These are phyloP conservation scores for Panthera uncia DNA, from an alignment of 2,113 vertebrate genomes.

Conservation along the genomic window DNA sequence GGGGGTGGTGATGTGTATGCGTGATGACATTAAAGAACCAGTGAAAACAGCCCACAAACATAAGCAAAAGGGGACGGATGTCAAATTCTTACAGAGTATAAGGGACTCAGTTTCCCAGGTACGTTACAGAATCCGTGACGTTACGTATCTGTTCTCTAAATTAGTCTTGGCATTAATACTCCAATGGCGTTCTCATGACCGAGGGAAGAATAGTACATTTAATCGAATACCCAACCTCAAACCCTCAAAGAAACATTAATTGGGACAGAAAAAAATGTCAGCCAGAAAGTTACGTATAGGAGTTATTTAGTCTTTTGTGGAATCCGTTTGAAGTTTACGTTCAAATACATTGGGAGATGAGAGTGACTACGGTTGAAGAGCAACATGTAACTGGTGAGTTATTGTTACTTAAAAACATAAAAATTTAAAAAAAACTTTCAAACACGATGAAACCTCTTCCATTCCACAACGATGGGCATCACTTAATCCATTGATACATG, in stretches of 20 bases:
- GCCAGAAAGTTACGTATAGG: background rate
- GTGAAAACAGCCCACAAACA: background rate
- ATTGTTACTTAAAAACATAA: background rate
- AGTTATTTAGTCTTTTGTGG: slow-evolving; percentile 11
- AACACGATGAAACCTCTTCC: background rate
- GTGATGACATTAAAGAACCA: background rate
- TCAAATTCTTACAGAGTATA: background rate
- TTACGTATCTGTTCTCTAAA: background rate
- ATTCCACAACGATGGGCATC: too few relatives aligned
- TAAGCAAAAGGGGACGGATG: background rate
- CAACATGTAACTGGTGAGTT: background rate
- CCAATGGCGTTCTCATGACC: background rate
- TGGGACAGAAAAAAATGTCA: background rate
- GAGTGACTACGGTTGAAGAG: background rate
- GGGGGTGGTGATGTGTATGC: background rate
- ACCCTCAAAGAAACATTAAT: slow-evolving; percentile 13
- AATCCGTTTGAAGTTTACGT: slow-evolving; percentile 5
- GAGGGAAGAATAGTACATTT: background rate
- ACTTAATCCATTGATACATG: background rate
- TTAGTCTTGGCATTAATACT: background rate
- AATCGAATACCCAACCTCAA: slow-evolving; percentile 19
- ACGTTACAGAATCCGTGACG: background rate
- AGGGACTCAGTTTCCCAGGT: background rate
- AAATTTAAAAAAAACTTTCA: background rate
- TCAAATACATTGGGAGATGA: slow-evolving; percentile 1